A percentile compares a stretch with the other conserved stretches of the same genome.
Evolutionary conservation across 2,797 vertebrate species (phyloP).

Genomic region (Alca torda): DNA sequence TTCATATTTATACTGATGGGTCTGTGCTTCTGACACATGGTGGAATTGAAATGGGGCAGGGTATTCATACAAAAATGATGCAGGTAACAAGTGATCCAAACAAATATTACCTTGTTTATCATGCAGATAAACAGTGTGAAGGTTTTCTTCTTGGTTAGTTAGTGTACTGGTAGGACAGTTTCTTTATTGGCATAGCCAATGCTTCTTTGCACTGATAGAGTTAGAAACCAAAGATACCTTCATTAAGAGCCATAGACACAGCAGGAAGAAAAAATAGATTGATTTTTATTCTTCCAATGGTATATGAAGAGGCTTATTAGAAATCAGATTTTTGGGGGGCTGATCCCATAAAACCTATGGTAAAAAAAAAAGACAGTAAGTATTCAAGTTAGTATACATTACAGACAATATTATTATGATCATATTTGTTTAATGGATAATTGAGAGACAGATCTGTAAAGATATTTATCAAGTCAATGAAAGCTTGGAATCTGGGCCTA

Average conservation of each 20-base stretch:
- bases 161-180: neutral
- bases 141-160: neutral
- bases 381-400: neutral
- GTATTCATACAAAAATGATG: conserved; percentile 80
- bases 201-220: neutral
- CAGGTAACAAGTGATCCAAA: conserved; percentile 65
- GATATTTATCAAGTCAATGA: neutral
- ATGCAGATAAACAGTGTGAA: neutral
- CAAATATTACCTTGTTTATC: neutral
- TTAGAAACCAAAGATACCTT: neutral
- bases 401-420: neutral
- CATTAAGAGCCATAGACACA: neutral
- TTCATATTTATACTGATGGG: conserved; percentile 79
- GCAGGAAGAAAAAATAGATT: neutral
- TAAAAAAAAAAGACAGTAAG: neutral
- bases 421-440: neutral
- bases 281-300: neutral
- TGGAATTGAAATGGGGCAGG: conserved; percentile 80
- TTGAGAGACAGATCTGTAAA: neutral
- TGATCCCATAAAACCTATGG: neutral
- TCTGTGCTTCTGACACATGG: conserved; percentile 78
- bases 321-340: neutral
- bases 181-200: neutral
- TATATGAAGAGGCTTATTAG: neutral
- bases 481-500: neutral